Evolutionary conservation across 2,797 vertebrate species (phyloP), one percentile per base, ranked within the genome.

Genomic region (Onychomys torridus): DNA sequence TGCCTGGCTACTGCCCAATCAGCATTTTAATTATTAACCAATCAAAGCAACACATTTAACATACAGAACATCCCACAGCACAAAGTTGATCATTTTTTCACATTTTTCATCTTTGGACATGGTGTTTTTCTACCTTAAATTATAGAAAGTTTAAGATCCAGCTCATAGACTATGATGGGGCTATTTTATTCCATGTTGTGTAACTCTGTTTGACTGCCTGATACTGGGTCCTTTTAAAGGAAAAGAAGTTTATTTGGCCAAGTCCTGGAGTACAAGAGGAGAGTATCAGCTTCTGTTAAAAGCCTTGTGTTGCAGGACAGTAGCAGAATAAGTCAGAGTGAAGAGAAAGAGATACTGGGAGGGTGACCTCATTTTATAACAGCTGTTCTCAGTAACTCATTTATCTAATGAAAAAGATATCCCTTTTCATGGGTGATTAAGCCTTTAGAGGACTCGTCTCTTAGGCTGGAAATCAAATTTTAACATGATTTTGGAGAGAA

Each of bases 111-210:
- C 37, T 83, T 8, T 52, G 3, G 27, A 3, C 32, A 49, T 81
- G 81, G 37, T 69, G 86, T 86, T 94, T 94, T 90, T 21, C 82
- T 14, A 32, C 9, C 37, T 43, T 67, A 85, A 94, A 69, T 27
- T 71, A 52, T 19, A 34, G 17, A 12, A 89, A 73, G 75, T 91
- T 63, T 43, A 92, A 67, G 57, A 69, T 27, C 52, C 55, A 83
- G 5, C 2, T 84, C 12, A 76, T 21, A 61, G n/a, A 61, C 0
- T 78, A 90, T 75, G 63, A 83, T 69, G 14, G 29, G 11, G 32
- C 43, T 92, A 14, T 57, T 19, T 71, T 69, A 9, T 3, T 88
- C 17, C 29, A n/a, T 59, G 29, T 88, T 55, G 11, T 49, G 5
- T 78, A 57, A 21, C 21, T 65, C 1, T 69, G n/a, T 49, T 5